phyloP scores from a whole-genome alignment of 2,113 vertebrate genomes.

The Cyphomyrus discorhynchus region DNA sequence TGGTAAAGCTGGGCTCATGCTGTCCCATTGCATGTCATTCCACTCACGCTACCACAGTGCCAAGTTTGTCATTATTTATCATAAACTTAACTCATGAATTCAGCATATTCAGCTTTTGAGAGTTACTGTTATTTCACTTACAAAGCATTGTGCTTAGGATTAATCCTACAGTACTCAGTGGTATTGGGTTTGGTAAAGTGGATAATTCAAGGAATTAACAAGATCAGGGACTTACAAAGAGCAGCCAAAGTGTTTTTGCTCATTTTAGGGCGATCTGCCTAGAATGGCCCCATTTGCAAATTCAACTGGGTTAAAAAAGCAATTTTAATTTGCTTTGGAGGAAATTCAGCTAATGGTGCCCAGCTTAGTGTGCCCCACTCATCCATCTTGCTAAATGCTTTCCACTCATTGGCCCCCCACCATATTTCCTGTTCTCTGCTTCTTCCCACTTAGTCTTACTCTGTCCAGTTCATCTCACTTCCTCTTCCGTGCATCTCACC shows the following conservation, averaged over 20 bases:
- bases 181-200: background rate
- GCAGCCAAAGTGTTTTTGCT: background rate
- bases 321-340: background rate
- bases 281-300: background rate
- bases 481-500: background rate
- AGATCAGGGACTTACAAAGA: slow-evolving; percentile 14
- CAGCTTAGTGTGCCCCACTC: background rate
- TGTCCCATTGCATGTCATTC: background rate
- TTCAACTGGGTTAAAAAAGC: background rate
- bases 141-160: background rate
- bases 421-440: background rate
- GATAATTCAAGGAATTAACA: background rate
- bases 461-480: background rate
- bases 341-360: background rate
- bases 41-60: background rate
- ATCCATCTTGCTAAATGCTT: background rate
- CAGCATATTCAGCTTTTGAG: background rate
- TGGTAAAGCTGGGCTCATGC: background rate
- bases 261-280: background rate
- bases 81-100: background rate
- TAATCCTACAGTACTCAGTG: background rate
- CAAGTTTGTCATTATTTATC: background rate
- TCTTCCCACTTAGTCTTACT: background rate
- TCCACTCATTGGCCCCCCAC: background rate
- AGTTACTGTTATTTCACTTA: background rate